Evolutionary conservation across 2,113 vertebrate genomes (phyloP).

Genomic region (Eretmochelys imbricata): DNA sequence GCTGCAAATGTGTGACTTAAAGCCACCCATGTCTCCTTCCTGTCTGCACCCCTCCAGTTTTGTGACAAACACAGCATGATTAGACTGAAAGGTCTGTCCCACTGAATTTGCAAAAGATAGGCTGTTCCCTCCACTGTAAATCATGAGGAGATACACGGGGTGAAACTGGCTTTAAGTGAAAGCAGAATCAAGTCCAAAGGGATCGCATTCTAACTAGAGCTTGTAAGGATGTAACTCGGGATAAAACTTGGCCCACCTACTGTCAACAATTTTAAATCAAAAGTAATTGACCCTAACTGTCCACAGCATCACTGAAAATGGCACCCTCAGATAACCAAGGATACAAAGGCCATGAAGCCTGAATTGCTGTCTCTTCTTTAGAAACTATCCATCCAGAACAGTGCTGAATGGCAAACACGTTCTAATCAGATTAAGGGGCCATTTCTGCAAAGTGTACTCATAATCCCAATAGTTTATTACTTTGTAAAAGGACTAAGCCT

Average conservation of each 20-base stretch:
- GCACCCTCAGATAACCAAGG: background rate
- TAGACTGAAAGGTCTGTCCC: background rate
- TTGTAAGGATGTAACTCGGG: background rate
- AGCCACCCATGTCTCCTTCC: background rate
- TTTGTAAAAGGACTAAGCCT: background rate
- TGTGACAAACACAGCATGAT: too few relatives aligned
- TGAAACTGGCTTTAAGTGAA: background rate
- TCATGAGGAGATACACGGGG: background rate
- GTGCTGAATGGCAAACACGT: background rate
- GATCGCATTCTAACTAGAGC: background rate
- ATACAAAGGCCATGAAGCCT: background rate
- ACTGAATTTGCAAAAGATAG: background rate
- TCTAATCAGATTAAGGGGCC: background rate
- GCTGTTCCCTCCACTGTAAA: background rate
- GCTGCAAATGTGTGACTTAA: rapidly evolving
- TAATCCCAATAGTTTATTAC: background rate
- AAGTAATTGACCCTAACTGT: background rate
- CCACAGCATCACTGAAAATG: too few relatives aligned
- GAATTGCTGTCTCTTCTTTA: background rate
- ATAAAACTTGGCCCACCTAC: background rate
- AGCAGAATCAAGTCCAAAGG: background rate
- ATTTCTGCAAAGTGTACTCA: background rate
- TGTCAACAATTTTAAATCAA: background rate
- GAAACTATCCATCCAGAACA: background rate
- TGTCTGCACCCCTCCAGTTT: background rate